Base-by-base conservation (phyloP, 2,113 vertebrate genomes). In the Hypanus sabinus region DNA sequence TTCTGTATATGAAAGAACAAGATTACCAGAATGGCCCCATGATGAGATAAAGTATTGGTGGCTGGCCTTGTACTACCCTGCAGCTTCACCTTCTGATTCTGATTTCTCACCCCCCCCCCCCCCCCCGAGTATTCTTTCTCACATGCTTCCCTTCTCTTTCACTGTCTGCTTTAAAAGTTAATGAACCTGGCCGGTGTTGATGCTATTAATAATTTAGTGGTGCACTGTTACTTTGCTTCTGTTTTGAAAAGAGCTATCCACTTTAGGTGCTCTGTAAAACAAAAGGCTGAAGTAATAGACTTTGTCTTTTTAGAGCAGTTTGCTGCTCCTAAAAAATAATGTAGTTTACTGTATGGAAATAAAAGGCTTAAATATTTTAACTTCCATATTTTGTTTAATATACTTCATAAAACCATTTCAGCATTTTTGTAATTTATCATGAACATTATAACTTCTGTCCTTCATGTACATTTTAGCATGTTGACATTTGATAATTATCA, bases 181-280 rank as follows among this genome's bases (percentile, higher is more conserved):
- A 93, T 93, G 91, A 93, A 75, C 91, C 70, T 93, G 91, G 91
- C 73, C 38, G 10, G 36, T 73, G 24, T 93, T 93, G 68, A 93
- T 93, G 70, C 91, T 93, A 73, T 93, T 93, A 93, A 93, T 93
- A 93, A 93, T 93, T 93, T 93, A 93, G 91, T 93, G 91, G 60
- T 93, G 91, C 36, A 38, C 91, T 73, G 91, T 73, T 93, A 93
- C 91, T 73, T 33, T 62, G 65, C 68, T 55, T 75, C 91, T 75
- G 38, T 93, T 93, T 73, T 93, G 22, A 75, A 93, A 90, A 70
- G 60, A 70, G 22, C 22, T 75, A 93, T 93, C 91, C 38, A 92
- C 65, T 92, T 92, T 92, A 73, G 91, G 70, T 73, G 91, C 70
- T 55, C 68, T 73, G 70, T 55, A 93, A 73, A 73, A 93, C 91